Percentiles rank a stretch among this genome's conserved stretches.
Evolutionary conservation across 2,888 invertebrate genomes (phyloP).

Genomic region (Stenchaetothrips biformis): DNA sequence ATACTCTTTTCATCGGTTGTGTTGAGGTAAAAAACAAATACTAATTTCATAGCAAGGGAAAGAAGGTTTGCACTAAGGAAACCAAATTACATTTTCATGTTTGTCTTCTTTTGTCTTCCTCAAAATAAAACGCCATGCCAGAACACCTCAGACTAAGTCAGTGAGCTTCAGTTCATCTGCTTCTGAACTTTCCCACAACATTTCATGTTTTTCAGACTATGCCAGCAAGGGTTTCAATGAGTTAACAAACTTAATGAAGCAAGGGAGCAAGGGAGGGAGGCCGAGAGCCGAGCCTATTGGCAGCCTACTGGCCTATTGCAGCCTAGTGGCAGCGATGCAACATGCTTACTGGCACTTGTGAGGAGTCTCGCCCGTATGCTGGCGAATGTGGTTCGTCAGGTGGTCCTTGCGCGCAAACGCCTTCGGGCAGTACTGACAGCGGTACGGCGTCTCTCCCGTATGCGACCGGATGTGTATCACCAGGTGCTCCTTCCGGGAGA

Average conservation of each 20-base stretch:
- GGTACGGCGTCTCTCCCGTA: constrained; percentile 69
- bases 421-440: constrained; percentile 74
- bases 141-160: neutral
- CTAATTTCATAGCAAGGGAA: neutral
- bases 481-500: constrained; percentile 77
- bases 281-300: neutral
- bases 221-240: neutral
- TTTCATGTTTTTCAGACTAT: neutral
- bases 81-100: neutral
- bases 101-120: neutral
- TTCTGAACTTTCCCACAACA: neutral
- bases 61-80: neutral
- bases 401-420: constrained; percentile 74
- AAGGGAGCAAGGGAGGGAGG: constrained; percentile 6
- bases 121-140: neutral
- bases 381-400: constrained; percentile 66
- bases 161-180: neutral
- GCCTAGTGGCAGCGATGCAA: neutral
- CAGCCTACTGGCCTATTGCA: neutral
- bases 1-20: neutral
- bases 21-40: neutral
- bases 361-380: constrained; percentile 53
- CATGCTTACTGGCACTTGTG: constrained; percentile 32
- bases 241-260: neutral
- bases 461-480: constrained; percentile 50